These are phyloP conservation scores for Andrena minutula DNA, from an alignment of 2,888 invertebrate species.

Conservation along the genomic window DNA sequence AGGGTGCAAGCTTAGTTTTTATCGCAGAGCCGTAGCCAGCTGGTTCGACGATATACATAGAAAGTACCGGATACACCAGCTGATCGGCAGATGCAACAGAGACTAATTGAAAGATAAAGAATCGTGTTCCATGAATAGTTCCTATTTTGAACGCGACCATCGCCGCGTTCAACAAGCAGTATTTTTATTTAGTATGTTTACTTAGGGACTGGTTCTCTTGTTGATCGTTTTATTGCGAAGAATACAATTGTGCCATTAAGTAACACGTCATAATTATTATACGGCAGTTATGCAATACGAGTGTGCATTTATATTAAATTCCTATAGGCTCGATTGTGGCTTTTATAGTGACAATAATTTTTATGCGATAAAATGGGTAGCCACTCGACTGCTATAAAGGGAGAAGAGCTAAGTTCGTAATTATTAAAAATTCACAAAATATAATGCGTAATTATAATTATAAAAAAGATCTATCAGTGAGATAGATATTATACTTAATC, in stretches of 20 bases:
- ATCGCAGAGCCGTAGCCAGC: slow-evolving; percentile 71
- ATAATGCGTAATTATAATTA: slow-evolving; percentile 52
- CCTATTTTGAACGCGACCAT: slow-evolving; percentile 67
- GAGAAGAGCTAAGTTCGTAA: slow-evolving; percentile 40
- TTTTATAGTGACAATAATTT: slow-evolving; percentile 76
- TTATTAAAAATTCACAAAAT: slow-evolving; percentile 40
- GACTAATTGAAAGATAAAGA: slow-evolving; percentile 56
- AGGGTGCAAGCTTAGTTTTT: slow-evolving; percentile 73
- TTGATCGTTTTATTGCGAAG: slow-evolving; percentile 69
- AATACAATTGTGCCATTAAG: slow-evolving; percentile 59
- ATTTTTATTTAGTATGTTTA: slow-evolving; percentile 80
- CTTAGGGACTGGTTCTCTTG: slow-evolving; percentile 77
- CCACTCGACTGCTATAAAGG: slow-evolving; percentile 46
- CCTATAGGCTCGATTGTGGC: slow-evolving; percentile 67
- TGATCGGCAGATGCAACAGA: slow-evolving; percentile 58
- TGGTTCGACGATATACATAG: slow-evolving; percentile 67
- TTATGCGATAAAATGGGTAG: slow-evolving; percentile 65
- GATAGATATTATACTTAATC: slow-evolving; percentile 64
- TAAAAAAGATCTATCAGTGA: slow-evolving; percentile 44
- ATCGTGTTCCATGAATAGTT: slow-evolving; percentile 72
- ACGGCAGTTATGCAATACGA: slow-evolving; percentile 56
- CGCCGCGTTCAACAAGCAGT: slow-evolving; percentile 66
- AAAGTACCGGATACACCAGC: slow-evolving; percentile 62
- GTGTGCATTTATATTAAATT: slow-evolving; percentile 65
- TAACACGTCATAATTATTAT: slow-evolving; percentile 51